Evolutionary conservation across 2,888 invertebrate species (phyloP).

Genomic region (Epinotia demarniana): DNA sequence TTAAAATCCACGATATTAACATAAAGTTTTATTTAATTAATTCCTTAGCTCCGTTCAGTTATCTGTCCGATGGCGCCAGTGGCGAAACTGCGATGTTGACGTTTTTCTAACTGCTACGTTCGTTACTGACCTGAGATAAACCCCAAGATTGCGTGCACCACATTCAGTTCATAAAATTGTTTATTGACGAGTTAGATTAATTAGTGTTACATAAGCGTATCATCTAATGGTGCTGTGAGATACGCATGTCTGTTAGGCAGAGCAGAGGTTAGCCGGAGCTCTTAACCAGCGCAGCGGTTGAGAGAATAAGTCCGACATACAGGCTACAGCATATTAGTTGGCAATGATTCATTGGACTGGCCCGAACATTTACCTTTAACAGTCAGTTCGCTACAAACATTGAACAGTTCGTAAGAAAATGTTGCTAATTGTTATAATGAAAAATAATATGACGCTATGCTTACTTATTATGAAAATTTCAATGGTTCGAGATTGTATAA

Average conservation of each 20-base stretch:
- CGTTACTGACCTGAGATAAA: conserved; percentile 78
- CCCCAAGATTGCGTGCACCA: conserved; percentile 64
- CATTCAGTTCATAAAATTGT: conserved; percentile 62
- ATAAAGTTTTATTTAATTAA: conserved; percentile 57
- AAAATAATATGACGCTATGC: no score
- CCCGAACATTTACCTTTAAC: neutral
- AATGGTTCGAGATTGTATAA: no score
- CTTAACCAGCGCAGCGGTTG: neutral
- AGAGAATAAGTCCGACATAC: neutral
- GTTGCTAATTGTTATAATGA: no score
- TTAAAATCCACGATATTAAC: conserved; percentile 10
- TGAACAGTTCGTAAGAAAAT: neutral
- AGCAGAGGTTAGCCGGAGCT: conserved; percentile 17
- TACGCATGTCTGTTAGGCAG: conserved; percentile 49
- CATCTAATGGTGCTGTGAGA: conserved; percentile 57
- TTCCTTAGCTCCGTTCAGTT: conserved; percentile 50
- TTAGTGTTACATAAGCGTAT: conserved; percentile 59
- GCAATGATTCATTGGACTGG: neutral
- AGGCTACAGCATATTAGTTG: no score
- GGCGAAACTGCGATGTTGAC: conserved; percentile 56
- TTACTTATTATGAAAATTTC: no score
- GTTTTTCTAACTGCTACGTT: conserved; percentile 69
- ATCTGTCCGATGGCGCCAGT: conserved; percentile 69
- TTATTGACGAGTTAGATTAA: conserved; percentile 56
- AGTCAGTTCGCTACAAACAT: neutral